Conservation (phyloP, 2,113 vertebrate species). For the Zosterops japonicus region DNA sequence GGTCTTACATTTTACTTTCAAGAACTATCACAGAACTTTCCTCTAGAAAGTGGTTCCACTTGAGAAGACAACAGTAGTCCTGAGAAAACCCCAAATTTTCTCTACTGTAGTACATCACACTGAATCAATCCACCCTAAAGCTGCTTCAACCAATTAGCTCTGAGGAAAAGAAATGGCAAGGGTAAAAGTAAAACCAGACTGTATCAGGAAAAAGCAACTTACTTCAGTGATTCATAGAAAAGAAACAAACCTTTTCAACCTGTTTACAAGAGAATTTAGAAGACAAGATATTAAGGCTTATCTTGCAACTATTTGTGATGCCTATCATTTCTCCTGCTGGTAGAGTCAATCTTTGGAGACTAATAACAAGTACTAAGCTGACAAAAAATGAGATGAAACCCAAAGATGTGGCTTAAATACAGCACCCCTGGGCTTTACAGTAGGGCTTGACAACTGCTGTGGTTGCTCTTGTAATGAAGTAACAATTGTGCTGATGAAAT, state of each 20-base stretch:
- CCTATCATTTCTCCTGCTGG: background rate
- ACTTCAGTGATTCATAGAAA: background rate
- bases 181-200: background rate
- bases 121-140: background rate
- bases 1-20: background rate
- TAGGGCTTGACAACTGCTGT: background rate
- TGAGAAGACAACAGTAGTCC: background rate
- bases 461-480: background rate
- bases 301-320: background rate
- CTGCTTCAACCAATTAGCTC: background rate
- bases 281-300: background rate
- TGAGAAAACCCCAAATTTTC: background rate
- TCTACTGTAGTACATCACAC: background rate
- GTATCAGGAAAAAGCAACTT: background rate
- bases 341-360: background rate
- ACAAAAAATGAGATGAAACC: conserved; percentile 8
- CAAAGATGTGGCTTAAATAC: background rate
- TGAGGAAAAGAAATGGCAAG: background rate
- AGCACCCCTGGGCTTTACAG: background rate
- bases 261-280: background rate
- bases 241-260: background rate
- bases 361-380: background rate
- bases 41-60: background rate
- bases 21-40: background rate
- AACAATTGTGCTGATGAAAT: background rate